Evolutionary conservation across 2,888 invertebrate genomes (phyloP), one percentile per base, ranked within the genome.

Genomic region (Leptinotarsa peninsularis): DNA sequence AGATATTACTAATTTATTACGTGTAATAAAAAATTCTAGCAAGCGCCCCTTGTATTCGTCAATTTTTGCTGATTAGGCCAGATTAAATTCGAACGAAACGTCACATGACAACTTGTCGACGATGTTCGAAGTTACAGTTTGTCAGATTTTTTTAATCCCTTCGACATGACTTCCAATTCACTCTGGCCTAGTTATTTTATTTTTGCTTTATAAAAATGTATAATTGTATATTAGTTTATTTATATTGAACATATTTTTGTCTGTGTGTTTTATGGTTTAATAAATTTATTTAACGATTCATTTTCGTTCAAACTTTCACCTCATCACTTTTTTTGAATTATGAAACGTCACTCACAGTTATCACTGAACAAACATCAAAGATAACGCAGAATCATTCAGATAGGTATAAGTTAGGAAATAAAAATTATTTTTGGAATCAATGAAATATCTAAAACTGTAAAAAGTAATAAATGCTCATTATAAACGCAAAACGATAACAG

Each of bases 211-310:
- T 75, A 63, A 71, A 71, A 71, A 74, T 84, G 82, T 81, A 83
- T 84, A 81, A 82, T 83, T 84, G 82, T 84, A 82, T 82, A 82
- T 83, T 82, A 78, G 80, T 82, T 84, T 81, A 83, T 81, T 80
- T 83, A 83, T 83, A 81, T 80, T 80, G 76, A 78, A 81, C 78
- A 81, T 81, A 81, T 79, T 80, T 83, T 79, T 81, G 81, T 83
- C 82, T 81, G 83, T 82, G 84, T 82, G 83, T 83, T 83, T 83
- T 82, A 80, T 82, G 79, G 79, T 83, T 83, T 82, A 83, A 82
- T 82, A 83, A 82, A 82, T 82, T 82, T 78, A 81, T 81, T 83
- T 82, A 82, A 83, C 81, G 73, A 80, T 78, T 72, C n/a, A 5
- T 66, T 33, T 50, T 23, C 21, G 63, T 71, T 66, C 13, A 10